Percentiles rank a stretch among this genome's conserved stretches.
Conservation (phyloP, 2,888 invertebrate species). For the Tricholauxania praeusta region DNA sequence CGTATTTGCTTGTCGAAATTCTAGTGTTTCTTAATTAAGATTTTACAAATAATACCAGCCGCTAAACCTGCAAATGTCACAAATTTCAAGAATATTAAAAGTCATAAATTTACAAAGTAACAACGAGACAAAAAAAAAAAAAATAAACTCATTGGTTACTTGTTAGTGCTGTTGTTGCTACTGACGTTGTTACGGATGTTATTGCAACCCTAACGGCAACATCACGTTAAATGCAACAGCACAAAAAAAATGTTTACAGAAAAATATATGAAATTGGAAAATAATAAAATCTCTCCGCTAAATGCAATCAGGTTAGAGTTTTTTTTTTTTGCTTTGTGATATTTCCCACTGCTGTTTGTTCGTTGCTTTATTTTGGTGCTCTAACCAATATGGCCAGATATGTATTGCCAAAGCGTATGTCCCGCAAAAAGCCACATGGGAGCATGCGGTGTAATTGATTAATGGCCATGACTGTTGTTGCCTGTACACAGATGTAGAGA, state of each 20-base stretch:
- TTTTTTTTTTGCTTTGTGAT: conserved; percentile 1
- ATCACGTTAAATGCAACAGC: conserved; percentile 17
- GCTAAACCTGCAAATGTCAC: conserved; percentile 24
- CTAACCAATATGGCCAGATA: conserved; percentile 17
- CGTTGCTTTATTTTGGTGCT: neutral
- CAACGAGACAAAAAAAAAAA: neutral
- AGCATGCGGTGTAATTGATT: conserved; percentile 61
- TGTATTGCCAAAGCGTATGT: conserved; percentile 32
- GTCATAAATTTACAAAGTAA: conserved; percentile 31
- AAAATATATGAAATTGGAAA: conserved; percentile 2
- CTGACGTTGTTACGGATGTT: neutral
- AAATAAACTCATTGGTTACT: conserved; percentile 23
- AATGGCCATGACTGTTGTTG: conserved; percentile 50
- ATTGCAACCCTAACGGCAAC: conserved; percentile 2
- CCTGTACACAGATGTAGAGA: neutral
- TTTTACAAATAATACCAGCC: no score
- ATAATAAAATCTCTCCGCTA: conserved; percentile 24
- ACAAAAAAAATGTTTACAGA: conserved; percentile 5
- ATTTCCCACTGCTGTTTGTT: neutral
- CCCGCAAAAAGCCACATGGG: conserved; percentile 42
- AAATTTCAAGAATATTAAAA: conserved; percentile 35
- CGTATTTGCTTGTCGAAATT: no score
- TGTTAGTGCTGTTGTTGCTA: conserved; percentile 23
- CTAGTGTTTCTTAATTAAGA: no score
- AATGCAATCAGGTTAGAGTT: conserved; percentile 33